Percentiles rank a stretch among this genome's conserved stretches.
Conservation (phyloP, 2,113 vertebrate species). For the Caretta caretta region DNA sequence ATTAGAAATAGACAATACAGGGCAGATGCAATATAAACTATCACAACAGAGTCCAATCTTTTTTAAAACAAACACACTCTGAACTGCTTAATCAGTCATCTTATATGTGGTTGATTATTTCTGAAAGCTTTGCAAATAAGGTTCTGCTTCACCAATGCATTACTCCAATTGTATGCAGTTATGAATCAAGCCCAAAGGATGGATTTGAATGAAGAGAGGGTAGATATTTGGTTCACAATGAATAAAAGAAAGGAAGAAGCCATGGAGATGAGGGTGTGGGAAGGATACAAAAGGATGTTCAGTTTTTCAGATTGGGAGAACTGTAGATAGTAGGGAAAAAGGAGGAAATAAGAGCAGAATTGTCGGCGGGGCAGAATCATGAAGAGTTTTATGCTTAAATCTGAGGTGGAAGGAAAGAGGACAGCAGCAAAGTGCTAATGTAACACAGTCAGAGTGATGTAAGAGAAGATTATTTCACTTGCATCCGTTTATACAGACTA, state of each 20-base stretch:
- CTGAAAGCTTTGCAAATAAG: neutral
- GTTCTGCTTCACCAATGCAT: neutral
- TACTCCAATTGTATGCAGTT: neutral
- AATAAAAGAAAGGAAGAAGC: conserved; percentile 6
- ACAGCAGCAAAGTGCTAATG: fast-evolving
- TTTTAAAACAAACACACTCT: neutral
- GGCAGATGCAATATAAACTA: neutral
- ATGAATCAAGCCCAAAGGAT: neutral
- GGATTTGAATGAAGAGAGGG: neutral
- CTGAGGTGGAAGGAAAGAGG: neutral
- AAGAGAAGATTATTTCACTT: neutral
- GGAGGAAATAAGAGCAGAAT: neutral
- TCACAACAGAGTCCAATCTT: neutral
- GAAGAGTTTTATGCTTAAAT: neutral
- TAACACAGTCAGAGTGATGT: fast-evolving
- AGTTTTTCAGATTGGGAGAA: neutral
- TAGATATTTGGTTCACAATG: conserved; percentile 20
- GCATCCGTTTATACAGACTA: neutral
- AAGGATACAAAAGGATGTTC: neutral
- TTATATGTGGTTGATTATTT: neutral
- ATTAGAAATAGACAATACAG: neutral
- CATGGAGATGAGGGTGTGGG: neutral
- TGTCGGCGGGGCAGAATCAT: neutral
- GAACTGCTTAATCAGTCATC: neutral
- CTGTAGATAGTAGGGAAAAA: neutral